Evolutionary conservation across 2,797 vertebrate genomes (phyloP).

Genomic region (Chelonia mydas): DNA sequence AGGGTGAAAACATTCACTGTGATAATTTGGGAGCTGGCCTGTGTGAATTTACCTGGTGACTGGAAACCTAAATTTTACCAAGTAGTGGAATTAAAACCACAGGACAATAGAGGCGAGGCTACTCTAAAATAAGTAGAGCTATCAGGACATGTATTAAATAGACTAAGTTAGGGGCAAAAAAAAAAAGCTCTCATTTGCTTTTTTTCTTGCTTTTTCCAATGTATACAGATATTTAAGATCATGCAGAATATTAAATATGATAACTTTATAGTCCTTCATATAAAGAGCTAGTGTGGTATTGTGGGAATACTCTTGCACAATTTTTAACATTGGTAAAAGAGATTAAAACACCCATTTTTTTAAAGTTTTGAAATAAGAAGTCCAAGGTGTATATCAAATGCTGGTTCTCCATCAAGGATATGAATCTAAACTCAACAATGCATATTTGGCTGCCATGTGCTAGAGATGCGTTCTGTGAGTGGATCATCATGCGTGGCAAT

Average conservation of each 20-base stretch:
- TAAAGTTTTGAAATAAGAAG: background rate
- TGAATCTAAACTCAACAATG: background rate
- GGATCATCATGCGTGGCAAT: background rate
- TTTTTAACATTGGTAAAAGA: background rate
- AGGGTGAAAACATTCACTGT: background rate
- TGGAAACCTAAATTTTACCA: slow-evolving; percentile 48
- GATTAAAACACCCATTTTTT: fast-evolving
- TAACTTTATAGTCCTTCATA: background rate
- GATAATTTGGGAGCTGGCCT: background rate
- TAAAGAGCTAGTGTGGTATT: background rate
- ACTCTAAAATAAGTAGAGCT: slow-evolving; percentile 23
- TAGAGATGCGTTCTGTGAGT: background rate
- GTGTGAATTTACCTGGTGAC: background rate
- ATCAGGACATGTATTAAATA: slow-evolving; percentile 31
- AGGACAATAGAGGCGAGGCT: slow-evolving; percentile 1
- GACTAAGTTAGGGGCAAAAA: background rate
- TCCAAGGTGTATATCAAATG: background rate
- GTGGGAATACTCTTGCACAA: background rate
- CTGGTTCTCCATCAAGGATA: background rate
- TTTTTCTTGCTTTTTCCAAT: background rate
- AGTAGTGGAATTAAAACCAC: slow-evolving; percentile 47
- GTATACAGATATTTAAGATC: background rate
- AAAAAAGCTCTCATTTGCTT: background rate
- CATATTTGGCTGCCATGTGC: background rate
- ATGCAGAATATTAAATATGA: background rate